Percentiles rank a stretch among this genome's conserved stretches.
phyloP scores from a whole-genome alignment of 2,113 vertebrate genomes.

The Sapajus apella region DNA sequence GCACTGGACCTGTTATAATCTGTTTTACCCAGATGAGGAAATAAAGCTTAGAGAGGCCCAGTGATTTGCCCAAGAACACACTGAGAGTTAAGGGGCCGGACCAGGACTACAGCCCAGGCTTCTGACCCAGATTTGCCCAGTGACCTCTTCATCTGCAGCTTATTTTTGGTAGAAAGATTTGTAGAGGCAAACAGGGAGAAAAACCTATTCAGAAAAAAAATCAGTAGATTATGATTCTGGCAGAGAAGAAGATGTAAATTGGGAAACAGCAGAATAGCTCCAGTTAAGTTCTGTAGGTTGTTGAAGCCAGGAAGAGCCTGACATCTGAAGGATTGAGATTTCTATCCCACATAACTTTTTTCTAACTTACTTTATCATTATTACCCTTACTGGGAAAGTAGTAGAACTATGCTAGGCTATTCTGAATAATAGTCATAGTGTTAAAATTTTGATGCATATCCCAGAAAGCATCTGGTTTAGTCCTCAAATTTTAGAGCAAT shows the following conservation, averaged over 20 bases:
- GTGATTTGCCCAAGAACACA: background rate
- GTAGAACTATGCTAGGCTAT: background rate
- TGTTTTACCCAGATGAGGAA: background rate
- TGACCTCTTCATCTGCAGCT: background rate
- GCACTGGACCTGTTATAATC: background rate
- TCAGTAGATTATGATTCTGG: background rate
- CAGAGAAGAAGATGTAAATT: background rate
- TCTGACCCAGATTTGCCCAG: background rate
- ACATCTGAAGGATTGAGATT: background rate
- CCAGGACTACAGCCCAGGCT: background rate
- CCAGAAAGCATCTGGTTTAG: background rate
- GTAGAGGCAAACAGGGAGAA: background rate
- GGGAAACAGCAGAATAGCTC: background rate
- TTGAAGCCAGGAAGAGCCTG: background rate
- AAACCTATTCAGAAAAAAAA: background rate
- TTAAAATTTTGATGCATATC: background rate
- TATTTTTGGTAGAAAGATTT: conserved; percentile 39
- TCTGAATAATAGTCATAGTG: background rate
- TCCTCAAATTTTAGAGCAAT: background rate
- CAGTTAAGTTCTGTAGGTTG: background rate
- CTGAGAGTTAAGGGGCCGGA: background rate
- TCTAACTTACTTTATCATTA: background rate
- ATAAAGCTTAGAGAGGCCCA: background rate
- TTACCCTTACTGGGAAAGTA: background rate
- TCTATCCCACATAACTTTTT: background rate